Percentiles rank a stretch among this genome's conserved stretches.
Evolutionary conservation across 2,113 vertebrate genomes (phyloP).

Genomic region (Passer domesticus): DNA sequence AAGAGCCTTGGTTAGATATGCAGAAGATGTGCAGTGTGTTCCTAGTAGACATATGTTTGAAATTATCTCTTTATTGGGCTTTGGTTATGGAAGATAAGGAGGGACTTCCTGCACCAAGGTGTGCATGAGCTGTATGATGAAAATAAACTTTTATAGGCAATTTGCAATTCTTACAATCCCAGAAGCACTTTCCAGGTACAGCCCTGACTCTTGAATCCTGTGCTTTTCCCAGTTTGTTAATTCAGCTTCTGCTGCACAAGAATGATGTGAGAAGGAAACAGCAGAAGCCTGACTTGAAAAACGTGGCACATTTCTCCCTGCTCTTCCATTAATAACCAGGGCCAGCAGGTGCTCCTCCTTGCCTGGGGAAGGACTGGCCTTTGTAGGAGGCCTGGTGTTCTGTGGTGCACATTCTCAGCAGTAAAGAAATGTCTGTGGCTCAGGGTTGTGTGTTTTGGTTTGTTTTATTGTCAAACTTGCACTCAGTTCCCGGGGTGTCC

Average conservation of each 20-base stretch:
- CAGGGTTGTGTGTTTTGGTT: neutral
- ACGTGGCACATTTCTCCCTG: fast-evolving
- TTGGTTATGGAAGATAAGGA: neutral
- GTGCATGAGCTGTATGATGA: neutral
- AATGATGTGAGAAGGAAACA: neutral
- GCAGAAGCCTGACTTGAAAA: neutral
- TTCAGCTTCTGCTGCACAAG: neutral
- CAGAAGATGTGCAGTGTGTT: neutral
- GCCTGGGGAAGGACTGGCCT: neutral
- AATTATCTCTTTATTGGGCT: neutral
- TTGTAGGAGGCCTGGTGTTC: neutral
- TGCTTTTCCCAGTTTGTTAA: neutral
- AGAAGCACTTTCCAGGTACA: neutral
- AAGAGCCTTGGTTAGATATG: neutral
- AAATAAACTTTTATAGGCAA: neutral
- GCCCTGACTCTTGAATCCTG: neutral
- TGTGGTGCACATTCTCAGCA: neutral
- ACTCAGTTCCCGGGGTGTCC: neutral
- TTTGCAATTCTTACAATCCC: neutral
- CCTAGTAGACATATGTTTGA: neutral
- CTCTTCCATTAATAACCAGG: neutral
- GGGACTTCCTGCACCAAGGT: neutral
- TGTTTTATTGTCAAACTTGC: neutral
- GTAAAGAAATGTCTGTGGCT: neutral
- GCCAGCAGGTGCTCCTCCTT: neutral